Conservation (phyloP, 2,113 vertebrate genomes). For the Eublepharis macularius region DNA sequence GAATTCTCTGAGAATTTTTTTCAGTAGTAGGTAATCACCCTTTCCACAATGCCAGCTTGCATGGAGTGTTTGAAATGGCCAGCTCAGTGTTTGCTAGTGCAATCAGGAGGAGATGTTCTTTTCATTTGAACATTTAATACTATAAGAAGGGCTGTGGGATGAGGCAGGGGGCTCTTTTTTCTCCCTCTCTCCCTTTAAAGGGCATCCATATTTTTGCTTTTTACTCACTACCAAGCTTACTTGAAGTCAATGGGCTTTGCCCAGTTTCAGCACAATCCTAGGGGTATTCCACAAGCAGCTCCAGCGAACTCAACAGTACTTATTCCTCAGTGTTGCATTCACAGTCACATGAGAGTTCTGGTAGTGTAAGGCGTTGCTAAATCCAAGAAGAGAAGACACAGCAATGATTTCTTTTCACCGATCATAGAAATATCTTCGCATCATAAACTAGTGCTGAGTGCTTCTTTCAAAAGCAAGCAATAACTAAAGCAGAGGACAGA, state of each 20-base stretch:
- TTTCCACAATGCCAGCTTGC: constrained; percentile 48
- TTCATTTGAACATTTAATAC: constrained; percentile 46
- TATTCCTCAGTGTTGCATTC: too few relatives aligned
- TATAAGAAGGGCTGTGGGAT: constrained; percentile 57
- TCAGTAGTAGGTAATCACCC: constrained; percentile 50
- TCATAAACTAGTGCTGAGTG: constrained; percentile 73
- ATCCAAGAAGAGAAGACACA: constrained; percentile 74
- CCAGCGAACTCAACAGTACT: too few relatives aligned
- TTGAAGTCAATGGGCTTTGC: too few relatives aligned
- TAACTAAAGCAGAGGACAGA: constrained; percentile 61
- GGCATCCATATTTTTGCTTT: constrained; percentile 61
- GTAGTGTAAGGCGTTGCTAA: constrained; percentile 64
- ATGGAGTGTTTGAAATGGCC: constrained; percentile 48
- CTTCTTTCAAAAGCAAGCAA: constrained; percentile 72
- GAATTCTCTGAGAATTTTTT: constrained; percentile 45
- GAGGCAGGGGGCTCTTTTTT: not conserved
- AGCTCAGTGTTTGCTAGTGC: constrained; percentile 18
- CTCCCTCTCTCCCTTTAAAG: constrained; percentile 44
- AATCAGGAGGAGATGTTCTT: constrained; percentile 44
- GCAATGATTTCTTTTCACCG: constrained; percentile 67
- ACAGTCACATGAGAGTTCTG: constrained; percentile 69
- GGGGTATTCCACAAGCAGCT: too few relatives aligned
- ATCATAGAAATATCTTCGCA: constrained; percentile 69
- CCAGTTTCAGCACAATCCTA: too few relatives aligned
- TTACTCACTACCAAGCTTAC: constrained; percentile 62